Evolutionary conservation across 2,888 invertebrate genomes (phyloP), one percentile per base, ranked within the genome.

Genomic region (Diploptera punctata): DNA sequence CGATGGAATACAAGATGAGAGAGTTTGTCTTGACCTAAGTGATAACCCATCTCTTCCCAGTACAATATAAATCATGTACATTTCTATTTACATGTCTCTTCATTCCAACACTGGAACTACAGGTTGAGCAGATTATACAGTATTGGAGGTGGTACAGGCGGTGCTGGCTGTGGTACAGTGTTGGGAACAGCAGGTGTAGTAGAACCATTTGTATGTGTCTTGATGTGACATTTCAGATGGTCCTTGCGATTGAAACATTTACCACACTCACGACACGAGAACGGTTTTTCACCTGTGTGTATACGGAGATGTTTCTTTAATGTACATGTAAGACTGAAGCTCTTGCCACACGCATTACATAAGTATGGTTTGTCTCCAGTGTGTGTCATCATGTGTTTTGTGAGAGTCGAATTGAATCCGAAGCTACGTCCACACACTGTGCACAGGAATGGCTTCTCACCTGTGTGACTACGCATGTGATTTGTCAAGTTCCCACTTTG

Each of bases 381-480:
- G 38, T 65, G 65, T 44, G 65, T 65, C 65, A 65, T 65, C 65
- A 65, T 65, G 10, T 65, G 65, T 47, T 65, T 65, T 9, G 44
- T 65, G 7, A 65, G 47, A 13, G 65, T 65, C 1, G 65, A 65
- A n/a, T 65, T 65, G 26, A 65, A 65, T 13, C 65, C 65, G 21
- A 65, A 65, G 9, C 65, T 43, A 16, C 65, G 38, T 4, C 65
- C 65, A 47, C 65, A 65, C n/a, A 65, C 65, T 44, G 65, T 65
- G 33, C 65, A 65, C 26, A 65, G 33, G 26, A 65, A 65, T 10
- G 65, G 65, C 16, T 47, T 65, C 3, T 44, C 65, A n/a, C 65
- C 65, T n/a, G 65, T 65, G 43, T 65, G 65, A 3, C 44, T 44
- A 18, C 65, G 65, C 65, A 65, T 65, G 38, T 65, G 65, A 24